Conservation (phyloP, 2,888 invertebrate species). For the Tenodera sinensis region DNA sequence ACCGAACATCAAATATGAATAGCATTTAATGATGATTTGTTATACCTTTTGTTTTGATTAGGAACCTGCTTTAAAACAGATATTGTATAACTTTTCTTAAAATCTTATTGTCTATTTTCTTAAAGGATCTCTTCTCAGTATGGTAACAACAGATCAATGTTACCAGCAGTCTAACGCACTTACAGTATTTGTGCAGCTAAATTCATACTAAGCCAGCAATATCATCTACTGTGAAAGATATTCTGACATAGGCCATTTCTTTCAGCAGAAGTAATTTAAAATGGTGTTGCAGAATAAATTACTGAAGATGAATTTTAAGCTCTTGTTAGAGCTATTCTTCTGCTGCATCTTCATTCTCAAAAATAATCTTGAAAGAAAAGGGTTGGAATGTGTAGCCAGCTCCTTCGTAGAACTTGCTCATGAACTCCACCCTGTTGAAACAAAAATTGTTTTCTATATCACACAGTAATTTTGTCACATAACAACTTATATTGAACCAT, state of each 20-base stretch:
- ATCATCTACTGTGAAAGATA: background rate
- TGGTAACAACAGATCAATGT: background rate
- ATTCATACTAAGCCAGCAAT: background rate
- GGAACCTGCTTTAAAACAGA: background rate
- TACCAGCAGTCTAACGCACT: background rate
- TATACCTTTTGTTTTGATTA: background rate
- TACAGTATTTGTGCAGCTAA: background rate
- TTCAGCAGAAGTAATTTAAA: background rate
- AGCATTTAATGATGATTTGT: background rate
- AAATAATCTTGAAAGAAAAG: constrained; percentile 60
- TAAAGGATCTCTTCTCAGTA: background rate
- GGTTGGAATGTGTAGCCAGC: constrained; percentile 62
- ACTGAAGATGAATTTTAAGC: background rate
- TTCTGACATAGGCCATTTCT: background rate
- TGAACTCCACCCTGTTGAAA: constrained; percentile 66
- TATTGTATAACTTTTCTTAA: background rate
- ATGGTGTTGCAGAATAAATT: background rate
- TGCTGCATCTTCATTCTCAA: constrained; percentile 45
- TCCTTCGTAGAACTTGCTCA: constrained; percentile 70
- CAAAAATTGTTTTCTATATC: background rate
- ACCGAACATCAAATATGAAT: background rate
- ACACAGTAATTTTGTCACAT: background rate
- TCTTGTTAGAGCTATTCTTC: background rate
- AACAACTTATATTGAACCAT: too few relatives aligned
- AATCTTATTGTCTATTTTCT: too few relatives aligned